Evolutionary conservation across 2,113 vertebrate species (phyloP).

Genomic region (Montifringilla adamsi): DNA sequence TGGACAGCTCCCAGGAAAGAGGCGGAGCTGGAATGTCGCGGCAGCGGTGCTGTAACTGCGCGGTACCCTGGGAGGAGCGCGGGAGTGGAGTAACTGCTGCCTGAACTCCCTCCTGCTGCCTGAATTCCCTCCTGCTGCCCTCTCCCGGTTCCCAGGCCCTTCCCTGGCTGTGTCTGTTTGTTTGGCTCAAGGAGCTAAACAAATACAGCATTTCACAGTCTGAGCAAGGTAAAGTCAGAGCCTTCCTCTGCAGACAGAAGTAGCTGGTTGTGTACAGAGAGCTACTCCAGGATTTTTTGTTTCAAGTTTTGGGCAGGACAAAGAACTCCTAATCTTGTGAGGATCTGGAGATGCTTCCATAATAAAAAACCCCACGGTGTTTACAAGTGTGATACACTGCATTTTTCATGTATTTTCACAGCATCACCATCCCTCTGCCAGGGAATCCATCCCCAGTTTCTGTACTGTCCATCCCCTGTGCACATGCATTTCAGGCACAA

Average conservation of each 20-base stretch:
- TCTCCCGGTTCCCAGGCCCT: neutral
- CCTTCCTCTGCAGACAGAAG: neutral
- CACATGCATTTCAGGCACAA: neutral
- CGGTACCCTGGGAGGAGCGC: accelerated
- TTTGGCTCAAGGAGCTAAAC: neutral
- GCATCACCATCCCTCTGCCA: neutral
- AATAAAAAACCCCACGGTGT: neutral
- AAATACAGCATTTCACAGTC: neutral
- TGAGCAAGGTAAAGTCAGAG: neutral
- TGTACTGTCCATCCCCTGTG: neutral
- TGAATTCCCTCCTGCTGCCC: neutral
- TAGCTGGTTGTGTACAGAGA: neutral
- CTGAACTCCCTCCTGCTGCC: neutral
- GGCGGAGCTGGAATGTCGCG: accelerated
- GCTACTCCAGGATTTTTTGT: neutral
- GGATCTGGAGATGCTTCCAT: neutral
- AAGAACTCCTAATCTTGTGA: neutral
- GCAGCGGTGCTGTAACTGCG: neutral
- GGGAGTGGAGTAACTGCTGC: neutral
- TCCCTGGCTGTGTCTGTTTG: neutral
- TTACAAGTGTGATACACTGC: neutral
- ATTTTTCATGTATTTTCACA: neutral
- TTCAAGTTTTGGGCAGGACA: neutral
- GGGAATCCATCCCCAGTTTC: neutral
- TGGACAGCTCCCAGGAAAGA: neutral